phyloP scores from a whole-genome alignment of 2,888 invertebrate genomes.

The Sussaba pulchella region DNA sequence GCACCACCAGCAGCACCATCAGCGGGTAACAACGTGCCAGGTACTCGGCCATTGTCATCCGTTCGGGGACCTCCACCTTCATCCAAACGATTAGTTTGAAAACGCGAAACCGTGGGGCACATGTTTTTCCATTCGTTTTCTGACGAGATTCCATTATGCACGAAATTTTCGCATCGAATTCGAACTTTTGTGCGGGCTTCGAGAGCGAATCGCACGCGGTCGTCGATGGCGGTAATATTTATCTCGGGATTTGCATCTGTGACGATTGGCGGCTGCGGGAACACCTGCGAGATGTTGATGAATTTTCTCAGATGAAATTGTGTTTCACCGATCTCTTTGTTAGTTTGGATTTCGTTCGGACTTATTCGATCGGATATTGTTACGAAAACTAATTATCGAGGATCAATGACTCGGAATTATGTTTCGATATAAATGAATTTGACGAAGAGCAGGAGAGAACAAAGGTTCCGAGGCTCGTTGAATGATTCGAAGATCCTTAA shows the following conservation, averaged over 20 bases:
- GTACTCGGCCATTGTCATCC: constrained; percentile 75
- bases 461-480: constrained; percentile 25
- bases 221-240: constrained; percentile 68
- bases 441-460: constrained; percentile 36
- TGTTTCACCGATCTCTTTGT: constrained; percentile 42
- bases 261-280: constrained; percentile 43
- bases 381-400: constrained; percentile 59
- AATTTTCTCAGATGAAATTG: constrained; percentile 52
- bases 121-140: constrained; percentile 52
- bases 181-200: constrained; percentile 65
- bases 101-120: constrained; percentile 35
- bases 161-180: constrained; percentile 71
- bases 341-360: constrained; percentile 29
- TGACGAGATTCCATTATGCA: constrained; percentile 61
- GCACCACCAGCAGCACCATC: constrained; percentile 23
- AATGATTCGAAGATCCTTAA: constrained; percentile 47
- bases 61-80: constrained; percentile 57
- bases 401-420: constrained; percentile 46
- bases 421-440: constrained; percentile 20
- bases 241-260: constrained; percentile 76
- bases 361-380: no score
- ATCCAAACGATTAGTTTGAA: constrained; percentile 55
- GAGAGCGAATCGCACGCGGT: constrained; percentile 45
- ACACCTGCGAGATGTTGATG: constrained; percentile 59
- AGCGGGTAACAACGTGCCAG: constrained; percentile 57